These are phyloP conservation scores for Ctena decussata DNA, from an alignment of 2,888 invertebrate genomes.

Conservation along the genomic window DNA sequence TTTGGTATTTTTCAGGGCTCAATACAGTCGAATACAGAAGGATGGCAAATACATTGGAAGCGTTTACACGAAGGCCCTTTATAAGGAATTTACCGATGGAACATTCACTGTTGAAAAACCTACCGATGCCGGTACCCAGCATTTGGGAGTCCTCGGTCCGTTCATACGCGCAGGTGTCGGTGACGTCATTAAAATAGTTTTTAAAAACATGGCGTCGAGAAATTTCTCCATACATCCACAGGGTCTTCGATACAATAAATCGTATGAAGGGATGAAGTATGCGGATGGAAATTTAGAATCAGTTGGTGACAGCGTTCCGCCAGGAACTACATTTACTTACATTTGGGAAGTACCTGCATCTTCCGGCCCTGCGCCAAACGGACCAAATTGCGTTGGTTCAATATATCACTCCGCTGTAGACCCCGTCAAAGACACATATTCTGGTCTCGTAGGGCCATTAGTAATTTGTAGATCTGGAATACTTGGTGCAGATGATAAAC, in stretches of 20 bases:
- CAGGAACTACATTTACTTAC: slow-evolving; percentile 55
- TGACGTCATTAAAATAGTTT: slow-evolving; percentile 68
- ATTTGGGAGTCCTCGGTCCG: slow-evolving; percentile 74
- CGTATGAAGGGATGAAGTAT: slow-evolving; percentile 51
- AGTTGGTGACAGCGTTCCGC: slow-evolving; percentile 24
- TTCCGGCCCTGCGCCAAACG: slow-evolving; percentile 68
- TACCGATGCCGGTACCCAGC: background rate
- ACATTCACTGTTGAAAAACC: slow-evolving; percentile 10
- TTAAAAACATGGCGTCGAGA: slow-evolving; percentile 52
- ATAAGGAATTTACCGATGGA: slow-evolving; percentile 30
- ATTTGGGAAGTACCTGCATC: slow-evolving; percentile 66
- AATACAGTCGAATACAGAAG: slow-evolving; percentile 52
- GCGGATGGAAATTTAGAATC: background rate
- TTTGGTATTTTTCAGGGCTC: slow-evolving; percentile 49
- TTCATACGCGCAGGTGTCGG: slow-evolving; percentile 76
- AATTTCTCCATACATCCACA: slow-evolving; percentile 54
- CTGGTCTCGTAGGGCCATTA: slow-evolving; percentile 69
- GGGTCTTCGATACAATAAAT: slow-evolving; percentile 44
- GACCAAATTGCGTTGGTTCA: slow-evolving; percentile 69
- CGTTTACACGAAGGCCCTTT: slow-evolving; percentile 67
- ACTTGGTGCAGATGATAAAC: slow-evolving; percentile 30
- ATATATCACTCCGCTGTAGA: slow-evolving; percentile 70
- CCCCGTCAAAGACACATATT: slow-evolving; percentile 60
- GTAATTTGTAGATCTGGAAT: slow-evolving; percentile 65
- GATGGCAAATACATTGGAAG: slow-evolving; percentile 63